Evolutionary conservation across 2,888 invertebrate genomes (phyloP).

Genomic region (Meghimatium bilineatum): DNA sequence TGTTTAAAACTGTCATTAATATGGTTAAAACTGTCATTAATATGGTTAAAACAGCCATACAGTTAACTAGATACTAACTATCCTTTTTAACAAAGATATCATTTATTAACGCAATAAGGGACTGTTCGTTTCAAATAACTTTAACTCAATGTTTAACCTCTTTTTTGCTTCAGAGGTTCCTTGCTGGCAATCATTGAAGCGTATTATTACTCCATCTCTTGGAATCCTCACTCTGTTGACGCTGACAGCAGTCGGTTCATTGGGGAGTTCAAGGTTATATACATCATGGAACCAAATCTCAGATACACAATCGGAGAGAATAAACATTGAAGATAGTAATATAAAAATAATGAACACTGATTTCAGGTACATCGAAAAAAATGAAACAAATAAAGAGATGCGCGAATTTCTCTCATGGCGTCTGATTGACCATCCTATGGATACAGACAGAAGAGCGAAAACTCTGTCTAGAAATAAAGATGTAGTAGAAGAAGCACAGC

Average conservation of each 20-base stretch:
- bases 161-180: neutral
- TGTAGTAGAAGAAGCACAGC: slow-evolving; percentile 49
- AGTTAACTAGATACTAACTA: no score
- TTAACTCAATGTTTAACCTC: no score
- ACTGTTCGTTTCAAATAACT: no score
- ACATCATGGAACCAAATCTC: neutral
- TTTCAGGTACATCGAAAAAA: neutral
- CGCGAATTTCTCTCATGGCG: slow-evolving; percentile 35
- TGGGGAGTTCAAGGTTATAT: neutral
- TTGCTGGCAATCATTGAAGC: neutral
- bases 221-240: neutral
- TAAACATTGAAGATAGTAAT: neutral
- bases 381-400: neutral
- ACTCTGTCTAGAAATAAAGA: slow-evolving; percentile 36
- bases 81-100: no score
- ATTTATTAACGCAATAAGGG: no score
- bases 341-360: neutral
- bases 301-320: neutral
- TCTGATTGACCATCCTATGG: slow-evolving; percentile 46
- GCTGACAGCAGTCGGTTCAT: neutral
- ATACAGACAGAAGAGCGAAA: slow-evolving; percentile 29
- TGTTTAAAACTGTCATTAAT: no score
- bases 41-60: no score
- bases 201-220: neutral
- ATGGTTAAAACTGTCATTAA: no score